These are phyloP conservation scores for Cheilosia variabilis DNA, from an alignment of 2,888 invertebrate species.

Conservation along the genomic window DNA sequence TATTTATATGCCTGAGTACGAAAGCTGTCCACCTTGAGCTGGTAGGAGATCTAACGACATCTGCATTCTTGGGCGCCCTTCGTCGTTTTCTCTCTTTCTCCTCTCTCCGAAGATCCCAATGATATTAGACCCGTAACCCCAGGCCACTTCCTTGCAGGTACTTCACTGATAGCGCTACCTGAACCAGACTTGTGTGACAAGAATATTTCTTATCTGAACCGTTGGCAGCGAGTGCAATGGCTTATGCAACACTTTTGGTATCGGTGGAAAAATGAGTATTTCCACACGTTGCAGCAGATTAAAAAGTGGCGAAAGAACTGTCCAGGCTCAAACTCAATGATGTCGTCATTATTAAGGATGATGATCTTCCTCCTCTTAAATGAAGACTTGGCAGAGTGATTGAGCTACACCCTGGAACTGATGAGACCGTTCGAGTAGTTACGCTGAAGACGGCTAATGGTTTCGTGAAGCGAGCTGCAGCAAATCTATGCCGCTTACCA, in stretches of 20 bases:
- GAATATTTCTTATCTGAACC: slow-evolving; percentile 4
- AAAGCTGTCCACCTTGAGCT: slow-evolving; percentile 3
- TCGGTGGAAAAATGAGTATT: slow-evolving; percentile 19
- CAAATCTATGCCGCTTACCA: slow-evolving; percentile 10
- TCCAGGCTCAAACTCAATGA: slow-evolving; percentile 2
- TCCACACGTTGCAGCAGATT: slow-evolving; percentile 23
- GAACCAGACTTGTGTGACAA: slow-evolving; percentile 3
- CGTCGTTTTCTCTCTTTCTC: slow-evolving; percentile 5
- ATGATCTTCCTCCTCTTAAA: slow-evolving; percentile 19
- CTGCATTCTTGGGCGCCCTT: slow-evolving; percentile 22
- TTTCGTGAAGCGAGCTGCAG: neutral
- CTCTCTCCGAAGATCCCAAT: slow-evolving; percentile 17
- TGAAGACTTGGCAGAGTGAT: slow-evolving; percentile 9
- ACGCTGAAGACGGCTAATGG: neutral
- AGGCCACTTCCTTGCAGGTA: slow-evolving; percentile 13
- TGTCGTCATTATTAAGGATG: slow-evolving; percentile 34
- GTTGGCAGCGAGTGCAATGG: slow-evolving; percentile 31
- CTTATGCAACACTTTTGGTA: slow-evolving; percentile 32
- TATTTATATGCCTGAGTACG: slow-evolving; percentile 7
- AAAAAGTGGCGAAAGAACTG: slow-evolving; percentile 15
- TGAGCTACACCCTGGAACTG: neutral
- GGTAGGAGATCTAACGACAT: slow-evolving; percentile 13
- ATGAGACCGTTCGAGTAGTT: slow-evolving; percentile 9
- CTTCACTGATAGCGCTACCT: neutral
- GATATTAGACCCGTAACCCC: slow-evolving; percentile 14